Evolutionary conservation across 2,113 vertebrate species (phyloP), one percentile per base, ranked within the genome.

Genomic region (Labrus mixtus): DNA sequence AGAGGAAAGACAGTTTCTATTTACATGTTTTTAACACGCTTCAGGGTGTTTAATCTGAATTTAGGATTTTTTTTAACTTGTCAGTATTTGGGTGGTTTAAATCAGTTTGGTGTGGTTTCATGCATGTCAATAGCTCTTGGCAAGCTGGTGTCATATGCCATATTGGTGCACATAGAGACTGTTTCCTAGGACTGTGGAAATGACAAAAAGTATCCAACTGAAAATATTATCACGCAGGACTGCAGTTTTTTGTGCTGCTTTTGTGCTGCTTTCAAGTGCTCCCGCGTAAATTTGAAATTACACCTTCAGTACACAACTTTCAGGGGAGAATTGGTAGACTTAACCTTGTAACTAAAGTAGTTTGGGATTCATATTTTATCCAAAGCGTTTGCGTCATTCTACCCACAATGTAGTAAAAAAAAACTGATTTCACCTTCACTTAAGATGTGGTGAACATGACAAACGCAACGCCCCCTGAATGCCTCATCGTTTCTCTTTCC

Each of bases 261-360:
- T 0, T 54, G 19, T 73, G 80, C 16, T 66, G 63, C 76, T 0
- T 83, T 86, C 68, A 82, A 1, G 19, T 37, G 17, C 62, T 33
- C 10, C 23, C 65, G 8, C 6, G 19, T 53, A 37, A 6, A 7
- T 36, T 37, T 50, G 4, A 6, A 16, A 0, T 16, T 3, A 8
- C 6, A 6, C 11, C 0, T 10, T 3, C 3, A 12, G 8, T 50
- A 7, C 1, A 3, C 23, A 45, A 22, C 7, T 29, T 43, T 65
- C 9, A 17, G 36, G 3, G 8, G 3, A 50, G 55, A 68, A 2
- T 50, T 2, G 0, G 33, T 29, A 56, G 15, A 20, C 15, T 3
- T 6, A 23, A 7, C 23, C 13, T n/a, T 36, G 17, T 25, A 33
- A 25, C 25, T 20, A 1, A 17, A 20, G 17, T n/a, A 4, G 3